A percentile compares a stretch with the other conserved stretches of the same genome.
phyloP scores from a whole-genome alignment of 2,888 invertebrate genomes.

The Embidobia sp. region DNA sequence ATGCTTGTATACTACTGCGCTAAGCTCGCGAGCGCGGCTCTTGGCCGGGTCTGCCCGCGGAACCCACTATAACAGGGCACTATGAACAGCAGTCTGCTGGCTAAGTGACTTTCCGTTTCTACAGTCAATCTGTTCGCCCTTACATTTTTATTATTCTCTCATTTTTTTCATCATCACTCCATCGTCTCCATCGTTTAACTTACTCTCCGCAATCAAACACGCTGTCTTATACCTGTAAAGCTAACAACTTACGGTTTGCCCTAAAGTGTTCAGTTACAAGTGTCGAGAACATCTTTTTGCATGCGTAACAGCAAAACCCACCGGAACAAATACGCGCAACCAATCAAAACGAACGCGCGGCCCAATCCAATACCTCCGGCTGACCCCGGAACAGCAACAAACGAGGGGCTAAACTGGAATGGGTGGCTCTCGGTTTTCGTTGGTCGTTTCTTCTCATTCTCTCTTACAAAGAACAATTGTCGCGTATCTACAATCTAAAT shows the following conservation, averaged over 20 bases:
- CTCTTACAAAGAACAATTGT: too few species aligned
- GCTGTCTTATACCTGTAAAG: constrained; percentile 55
- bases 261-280: constrained; percentile 51
- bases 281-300: constrained; percentile 30
- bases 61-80: constrained; percentile 81
- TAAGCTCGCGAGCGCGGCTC: constrained; percentile 56
- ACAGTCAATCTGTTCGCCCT: constrained; percentile 75
- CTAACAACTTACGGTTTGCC: constrained; percentile 61
- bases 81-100: constrained; percentile 81
- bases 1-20: constrained; percentile 55
- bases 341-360: constrained; percentile 16
- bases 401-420: too few species aligned
- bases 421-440: too few species aligned
- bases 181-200: constrained; percentile 22
- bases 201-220: constrained; percentile 53
- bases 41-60: constrained; percentile 76
- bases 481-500: too few species aligned
- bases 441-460: too few species aligned
- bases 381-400: constrained; percentile 9
- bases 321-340: constrained; percentile 17
- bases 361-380: neutral
- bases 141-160: constrained; percentile 35
- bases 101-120: constrained; percentile 80
- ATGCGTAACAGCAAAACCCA: constrained; percentile 17
- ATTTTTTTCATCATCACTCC: neutral